phyloP scores from a whole-genome alignment of 30 jellyfish, hydroid and myxozoan genomes.

The Mastigias papua region DNA sequence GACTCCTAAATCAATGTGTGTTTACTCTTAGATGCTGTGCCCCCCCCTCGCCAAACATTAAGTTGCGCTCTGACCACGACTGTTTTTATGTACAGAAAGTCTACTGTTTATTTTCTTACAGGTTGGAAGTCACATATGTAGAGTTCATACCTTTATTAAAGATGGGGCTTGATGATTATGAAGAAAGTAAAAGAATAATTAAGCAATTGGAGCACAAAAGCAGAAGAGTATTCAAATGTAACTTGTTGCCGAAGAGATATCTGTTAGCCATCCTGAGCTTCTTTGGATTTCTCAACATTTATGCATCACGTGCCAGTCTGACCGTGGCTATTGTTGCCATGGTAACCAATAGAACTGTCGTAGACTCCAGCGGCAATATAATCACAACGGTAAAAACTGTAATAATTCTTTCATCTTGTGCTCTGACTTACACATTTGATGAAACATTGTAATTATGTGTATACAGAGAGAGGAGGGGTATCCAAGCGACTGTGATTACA shows the following conservation, averaged over 20 bases:
- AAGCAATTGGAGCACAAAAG: not conserved
- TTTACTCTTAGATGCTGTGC: too few relatives aligned
- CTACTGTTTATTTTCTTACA: too few relatives aligned
- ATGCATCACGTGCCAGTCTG: constrained; percentile 89
- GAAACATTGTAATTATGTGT: too few relatives aligned
- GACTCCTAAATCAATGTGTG: too few relatives aligned
- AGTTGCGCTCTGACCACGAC: too few relatives aligned
- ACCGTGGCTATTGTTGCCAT: constrained; percentile 98
- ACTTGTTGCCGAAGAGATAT: constrained; percentile 91
- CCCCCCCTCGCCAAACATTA: too few relatives aligned
- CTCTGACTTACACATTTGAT: too few relatives aligned
- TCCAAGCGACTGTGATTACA: too few relatives aligned
- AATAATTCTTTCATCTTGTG: too few relatives aligned
- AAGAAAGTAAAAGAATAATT: not conserved
- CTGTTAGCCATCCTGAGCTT: constrained; percentile 90
- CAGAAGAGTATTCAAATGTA: constrained; percentile 59
- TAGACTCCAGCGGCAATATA: constrained; percentile 55
- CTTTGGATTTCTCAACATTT: constrained; percentile 93
- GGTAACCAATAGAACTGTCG: constrained; percentile 81
- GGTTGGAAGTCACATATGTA: not conserved
- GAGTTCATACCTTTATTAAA: not conserved
- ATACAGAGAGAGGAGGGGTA: too few relatives aligned
- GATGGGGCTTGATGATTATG: not conserved
- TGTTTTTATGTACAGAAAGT: too few relatives aligned
- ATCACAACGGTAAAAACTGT: constrained; percentile 2